These are phyloP conservation scores for Ylistrum balloti DNA, from an alignment of 1,140 invertebrate genomes.

Conservation along the genomic window DNA sequence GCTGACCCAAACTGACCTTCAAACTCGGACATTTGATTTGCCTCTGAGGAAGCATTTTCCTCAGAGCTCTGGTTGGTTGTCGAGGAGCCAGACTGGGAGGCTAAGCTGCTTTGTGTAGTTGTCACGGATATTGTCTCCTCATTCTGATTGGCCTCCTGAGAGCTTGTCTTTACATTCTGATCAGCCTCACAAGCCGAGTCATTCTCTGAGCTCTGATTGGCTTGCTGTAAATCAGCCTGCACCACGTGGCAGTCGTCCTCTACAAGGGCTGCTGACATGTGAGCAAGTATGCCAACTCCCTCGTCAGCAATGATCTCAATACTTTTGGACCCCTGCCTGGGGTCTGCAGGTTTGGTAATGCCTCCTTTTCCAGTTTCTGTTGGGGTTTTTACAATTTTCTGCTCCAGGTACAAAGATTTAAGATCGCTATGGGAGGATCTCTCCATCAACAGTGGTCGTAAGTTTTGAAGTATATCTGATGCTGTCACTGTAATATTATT, in stretches of 20 bases:
- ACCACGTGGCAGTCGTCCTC: neutral
- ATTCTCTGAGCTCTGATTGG: conserved; percentile 30
- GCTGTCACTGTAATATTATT: conserved; percentile 44
- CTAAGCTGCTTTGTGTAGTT: conserved; percentile 9
- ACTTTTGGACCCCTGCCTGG: neutral
- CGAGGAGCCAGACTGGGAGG: neutral
- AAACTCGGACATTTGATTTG: neutral
- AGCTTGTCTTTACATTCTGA: neutral
- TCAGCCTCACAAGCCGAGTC: conserved; percentile 11
- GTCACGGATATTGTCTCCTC: conserved; percentile 16
- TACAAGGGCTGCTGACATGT: neutral
- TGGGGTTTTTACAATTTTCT: neutral
- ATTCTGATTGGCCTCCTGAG: neutral
- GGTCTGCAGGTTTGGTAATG: neutral
- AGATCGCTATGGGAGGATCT: conserved; percentile 20
- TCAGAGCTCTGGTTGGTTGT: conserved; percentile 20
- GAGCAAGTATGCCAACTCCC: neutral
- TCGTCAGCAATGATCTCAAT: conserved; percentile 45
- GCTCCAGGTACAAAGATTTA: neutral
- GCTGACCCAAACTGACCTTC: conserved; percentile 15
- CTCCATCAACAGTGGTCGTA: conserved; percentile 54
- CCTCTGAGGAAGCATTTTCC: neutral
- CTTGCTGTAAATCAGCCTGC: neutral
- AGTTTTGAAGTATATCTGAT: conserved; percentile 56
- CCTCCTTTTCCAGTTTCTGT: neutral